Evolutionary conservation across 1,140 invertebrate genomes (phyloP), one percentile per base, ranked within the genome.

Genomic region (Ostrea edulis): DNA sequence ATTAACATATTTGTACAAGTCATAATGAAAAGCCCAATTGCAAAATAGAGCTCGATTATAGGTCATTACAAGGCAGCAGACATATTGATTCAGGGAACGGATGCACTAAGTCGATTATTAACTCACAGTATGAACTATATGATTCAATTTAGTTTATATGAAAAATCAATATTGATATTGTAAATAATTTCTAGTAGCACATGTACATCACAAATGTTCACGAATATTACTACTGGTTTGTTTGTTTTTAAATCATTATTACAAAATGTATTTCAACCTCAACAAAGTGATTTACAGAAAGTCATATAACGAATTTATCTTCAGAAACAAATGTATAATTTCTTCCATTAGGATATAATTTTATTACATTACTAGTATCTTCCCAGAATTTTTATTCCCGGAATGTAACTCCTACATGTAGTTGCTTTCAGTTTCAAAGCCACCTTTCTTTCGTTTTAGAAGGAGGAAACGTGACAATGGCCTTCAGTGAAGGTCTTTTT

Each of bases 1-100:
- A 77, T 77, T 77, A 77, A 77, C 68, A 77, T 77, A 29, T 77
- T 77, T 77, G 68, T 77, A 29, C 12, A 77, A 77, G 68, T 35
- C 25, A 77, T 77, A 77, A 77, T 77, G 29, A 77, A 77, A 77
- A 29, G 11, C 68, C 68, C 68, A 77, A 29, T 14, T 77, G 68
- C 22, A 77, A 77, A 77, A 77, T 77, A 35, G 22, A 35, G 25
- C 1, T 25, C 25, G 25, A 77, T 77, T 35, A 29, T 14, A 25
- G 9, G 25, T 25, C 9, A 77, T 77, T 77, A 14, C 9, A 29
- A 25, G 68, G 29, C 68, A 29, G 25, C 25, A 29, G 65, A 29
- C 68, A 77, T 29, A 35, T 71, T 71, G 68, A 71, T 71, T 3
- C 22, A 14, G 14, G 11, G 68, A 77, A 77, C 68, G 35, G 25